These are phyloP conservation scores for Eudemis profundana DNA, from an alignment of 2,888 invertebrate genomes.

Conservation along the genomic window DNA sequence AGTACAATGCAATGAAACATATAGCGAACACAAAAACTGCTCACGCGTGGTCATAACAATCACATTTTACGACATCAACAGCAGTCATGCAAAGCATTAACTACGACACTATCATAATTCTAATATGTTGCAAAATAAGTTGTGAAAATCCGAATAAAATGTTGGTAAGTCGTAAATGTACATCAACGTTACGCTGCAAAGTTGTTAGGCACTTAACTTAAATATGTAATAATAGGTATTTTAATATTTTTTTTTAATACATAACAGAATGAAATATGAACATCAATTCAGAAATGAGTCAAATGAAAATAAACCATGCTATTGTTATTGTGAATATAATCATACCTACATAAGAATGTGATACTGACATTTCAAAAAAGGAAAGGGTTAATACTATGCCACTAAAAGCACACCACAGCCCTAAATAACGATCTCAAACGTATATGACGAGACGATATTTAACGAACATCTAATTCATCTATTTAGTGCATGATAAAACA, in stretches of 20 bases:
- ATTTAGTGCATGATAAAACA: slow-evolving; percentile 10
- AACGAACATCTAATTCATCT: background rate
- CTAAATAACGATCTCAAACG: background rate
- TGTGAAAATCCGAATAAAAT: background rate
- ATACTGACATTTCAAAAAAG: background rate
- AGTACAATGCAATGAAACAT: slow-evolving; percentile 20
- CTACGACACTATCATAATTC: background rate
- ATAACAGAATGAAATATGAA: background rate
- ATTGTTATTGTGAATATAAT: background rate
- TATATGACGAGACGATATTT: background rate
- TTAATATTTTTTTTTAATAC: too few species aligned
- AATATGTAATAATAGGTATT: background rate
- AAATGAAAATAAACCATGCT: slow-evolving; percentile 42
- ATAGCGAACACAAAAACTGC: slow-evolving; percentile 16
- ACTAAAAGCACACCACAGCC: slow-evolving; percentile 16
- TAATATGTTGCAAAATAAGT: background rate
- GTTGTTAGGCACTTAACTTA: background rate
- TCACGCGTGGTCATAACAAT: slow-evolving; percentile 4
- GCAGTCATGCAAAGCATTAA: slow-evolving; percentile 34
- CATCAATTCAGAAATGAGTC: background rate
- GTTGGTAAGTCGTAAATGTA: background rate
- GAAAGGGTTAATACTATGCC: background rate
- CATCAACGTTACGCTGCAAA: too few species aligned
- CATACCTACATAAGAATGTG: background rate
- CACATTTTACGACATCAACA: slow-evolving; percentile 18